Base-by-base conservation (phyloP, 2,797 vertebrate species). In the Danio albolineatus region DNA sequence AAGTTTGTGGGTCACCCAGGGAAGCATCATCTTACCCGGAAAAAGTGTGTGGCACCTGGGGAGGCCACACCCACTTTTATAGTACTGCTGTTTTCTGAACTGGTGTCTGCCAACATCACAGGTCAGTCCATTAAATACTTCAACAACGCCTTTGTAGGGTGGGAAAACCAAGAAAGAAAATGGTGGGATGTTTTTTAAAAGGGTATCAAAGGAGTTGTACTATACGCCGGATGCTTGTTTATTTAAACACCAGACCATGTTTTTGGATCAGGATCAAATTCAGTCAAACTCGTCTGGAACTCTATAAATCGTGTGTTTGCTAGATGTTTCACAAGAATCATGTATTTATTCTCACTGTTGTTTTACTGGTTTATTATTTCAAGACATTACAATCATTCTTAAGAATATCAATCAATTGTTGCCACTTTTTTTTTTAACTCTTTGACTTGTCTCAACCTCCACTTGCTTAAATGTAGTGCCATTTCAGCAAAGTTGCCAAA, bases 1-100 rank as follows among this genome's bases (percentile, higher is more conserved):
- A 95, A 95, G 87, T 96, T 98, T 88, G 94, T 98, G 2, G 96
- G 96, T 48, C 96, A 97, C 81, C 96, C 95, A 14, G 96, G 96
- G 84, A 96, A 94, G 80, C 94, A 95, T 53, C 94, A 97, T 75
- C 91, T 98, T 76, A 97, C 95, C 73, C 94, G 96, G 73, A 98
- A 96, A 91, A 96, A 95, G 56, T 98, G 97, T 13, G 92, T 97
- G 48, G 91, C 93, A 69, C 90, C 96, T 0, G 95, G 95, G 72
- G 95, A 96, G 81, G 94, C 94, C 10, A 94, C 95, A 12, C 94
- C 96, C 53, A 96, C 94, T 5, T 96, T 95, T 79, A 89, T 97
- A 1, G 96, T 97, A 0, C 87, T 98, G 85, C 95, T 96, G 53
- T 97, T 98, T 86, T 90, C 89, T 6, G 95, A 97, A 79, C 92